Conservation (phyloP, 2,888 invertebrate genomes). For the Trileptium ribeirensis region DNA sequence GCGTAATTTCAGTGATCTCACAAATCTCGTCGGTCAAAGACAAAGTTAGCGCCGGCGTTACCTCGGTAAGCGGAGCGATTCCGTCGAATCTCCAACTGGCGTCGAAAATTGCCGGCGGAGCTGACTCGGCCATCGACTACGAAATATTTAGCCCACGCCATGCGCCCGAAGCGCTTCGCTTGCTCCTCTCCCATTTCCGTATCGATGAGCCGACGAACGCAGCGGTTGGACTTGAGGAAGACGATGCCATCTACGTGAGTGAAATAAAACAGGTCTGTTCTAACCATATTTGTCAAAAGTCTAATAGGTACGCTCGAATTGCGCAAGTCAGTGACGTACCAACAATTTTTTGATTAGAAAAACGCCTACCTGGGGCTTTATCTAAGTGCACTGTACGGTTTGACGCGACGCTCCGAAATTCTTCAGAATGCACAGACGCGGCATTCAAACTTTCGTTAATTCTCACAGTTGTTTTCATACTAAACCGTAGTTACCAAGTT, state of each 20-base stretch:
- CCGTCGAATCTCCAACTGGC: not conserved
- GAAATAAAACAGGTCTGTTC: too few species aligned
- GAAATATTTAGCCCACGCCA: not conserved
- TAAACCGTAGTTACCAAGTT: too few species aligned
- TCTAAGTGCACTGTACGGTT: too few species aligned
- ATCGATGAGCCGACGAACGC: conserved; percentile 13
- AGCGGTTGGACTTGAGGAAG: conserved; percentile 1
- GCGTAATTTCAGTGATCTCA: not conserved
- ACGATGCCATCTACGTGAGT: conserved; percentile 8
- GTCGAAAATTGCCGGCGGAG: not conserved
- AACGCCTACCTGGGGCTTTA: too few species aligned
- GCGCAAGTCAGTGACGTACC: too few species aligned
- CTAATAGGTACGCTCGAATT: too few species aligned
- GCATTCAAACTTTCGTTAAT: too few species aligned
- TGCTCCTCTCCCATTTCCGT: conserved; percentile 1
- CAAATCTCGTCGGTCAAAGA: not conserved
- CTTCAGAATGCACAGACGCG: too few species aligned
- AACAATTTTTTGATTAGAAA: too few species aligned
- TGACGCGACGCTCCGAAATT: too few species aligned
- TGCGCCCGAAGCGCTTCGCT: conserved; percentile 2
- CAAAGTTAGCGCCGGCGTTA: not conserved
- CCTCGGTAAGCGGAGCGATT: not conserved
- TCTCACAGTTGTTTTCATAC: too few species aligned
- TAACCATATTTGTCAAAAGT: too few species aligned
- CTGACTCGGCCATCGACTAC: conserved; percentile 5